A percentile compares a stretch with the other conserved stretches of the same genome.
Conservation (phyloP, 2,888 invertebrate genomes). For the Drosophila kuntzei region DNA sequence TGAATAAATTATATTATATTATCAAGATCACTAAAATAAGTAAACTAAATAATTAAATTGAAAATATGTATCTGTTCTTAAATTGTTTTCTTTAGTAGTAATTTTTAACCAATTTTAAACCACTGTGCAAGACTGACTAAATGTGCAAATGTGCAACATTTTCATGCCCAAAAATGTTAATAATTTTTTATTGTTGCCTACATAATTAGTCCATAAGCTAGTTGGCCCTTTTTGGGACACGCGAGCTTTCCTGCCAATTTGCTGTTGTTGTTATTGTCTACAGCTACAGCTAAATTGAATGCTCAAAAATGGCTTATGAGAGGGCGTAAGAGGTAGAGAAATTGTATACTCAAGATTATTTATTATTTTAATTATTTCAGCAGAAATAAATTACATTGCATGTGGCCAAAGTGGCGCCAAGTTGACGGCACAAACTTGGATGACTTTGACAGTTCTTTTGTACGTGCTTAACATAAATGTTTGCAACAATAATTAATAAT, state of each 20-base stretch:
- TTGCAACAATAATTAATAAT: conserved; percentile 68
- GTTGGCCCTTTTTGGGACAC: conserved; percentile 47
- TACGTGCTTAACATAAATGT: conserved; percentile 73
- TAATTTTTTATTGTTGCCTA: conserved; percentile 49
- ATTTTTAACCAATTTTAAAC: neutral
- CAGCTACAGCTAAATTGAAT: conserved; percentile 37
- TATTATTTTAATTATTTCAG: conserved; percentile 73
- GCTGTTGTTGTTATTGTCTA: conserved; percentile 1
- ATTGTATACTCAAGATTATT: conserved; percentile 62
- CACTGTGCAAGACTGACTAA: conserved; percentile 47
- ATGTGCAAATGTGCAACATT: conserved; percentile 41
- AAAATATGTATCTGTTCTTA: no score
- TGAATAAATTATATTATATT: neutral
- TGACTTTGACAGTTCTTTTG: conserved; percentile 70
- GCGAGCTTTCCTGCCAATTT: conserved; percentile 44
- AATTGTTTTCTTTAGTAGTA: no score
- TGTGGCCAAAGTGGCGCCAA: conserved; percentile 66
- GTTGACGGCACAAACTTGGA: conserved; percentile 62
- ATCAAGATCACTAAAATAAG: no score
- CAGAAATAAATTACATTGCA: conserved; percentile 60
- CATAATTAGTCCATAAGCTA: conserved; percentile 39
- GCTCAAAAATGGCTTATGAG: conserved; percentile 34
- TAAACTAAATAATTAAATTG: no score
- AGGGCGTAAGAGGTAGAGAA: conserved; percentile 36
- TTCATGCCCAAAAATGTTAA: conserved; percentile 76